Evolutionary conservation across 2,797 vertebrate genomes (phyloP).

Genomic region (Crenichthys baileyi): DNA sequence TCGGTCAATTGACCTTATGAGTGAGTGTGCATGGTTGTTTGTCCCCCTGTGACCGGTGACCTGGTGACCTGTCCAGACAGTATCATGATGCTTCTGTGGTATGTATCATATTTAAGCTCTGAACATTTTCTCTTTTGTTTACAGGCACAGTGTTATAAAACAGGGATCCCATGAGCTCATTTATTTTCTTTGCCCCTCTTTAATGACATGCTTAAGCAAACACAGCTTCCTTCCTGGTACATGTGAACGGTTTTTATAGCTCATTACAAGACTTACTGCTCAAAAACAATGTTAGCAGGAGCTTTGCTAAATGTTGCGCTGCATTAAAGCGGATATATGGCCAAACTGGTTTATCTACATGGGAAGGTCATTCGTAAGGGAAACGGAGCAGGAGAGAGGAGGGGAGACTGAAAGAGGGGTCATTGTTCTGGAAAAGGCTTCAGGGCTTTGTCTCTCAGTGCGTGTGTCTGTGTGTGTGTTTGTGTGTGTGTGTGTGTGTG

Average conservation of each 20-base stretch:
- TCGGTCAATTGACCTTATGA: not conserved
- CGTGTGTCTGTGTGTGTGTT: conserved; percentile 30
- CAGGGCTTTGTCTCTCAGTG: conserved; percentile 55
- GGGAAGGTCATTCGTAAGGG: conserved; percentile 58
- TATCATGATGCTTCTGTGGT: no score
- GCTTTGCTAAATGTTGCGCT: conserved; percentile 10
- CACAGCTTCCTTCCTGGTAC: conserved; percentile 53
- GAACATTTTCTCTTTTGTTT: not conserved
- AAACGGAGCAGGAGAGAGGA: conserved; percentile 48
- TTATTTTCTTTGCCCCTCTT: conserved; percentile 15
- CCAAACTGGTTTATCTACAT: conserved; percentile 77
- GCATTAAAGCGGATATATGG: conserved; percentile 46
- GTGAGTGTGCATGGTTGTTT: not conserved
- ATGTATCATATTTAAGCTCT: not conserved
- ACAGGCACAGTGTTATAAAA: not conserved
- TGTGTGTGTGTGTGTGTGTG: conserved; percentile 20
- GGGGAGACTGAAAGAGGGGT: conserved; percentile 44
- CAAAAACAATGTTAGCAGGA: not conserved
- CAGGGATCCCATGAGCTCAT: not conserved
- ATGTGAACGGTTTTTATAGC: conserved; percentile 39
- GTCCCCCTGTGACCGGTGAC: no score
- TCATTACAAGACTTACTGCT: conserved; percentile 23
- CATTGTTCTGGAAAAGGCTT: conserved; percentile 73
- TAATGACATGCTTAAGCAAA: conserved; percentile 51
- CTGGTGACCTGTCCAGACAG: no score